A percentile compares a stretch with the other conserved stretches of the same genome.
Conservation (phyloP, 2,888 invertebrate genomes). For the Drosophila anceps region DNA sequence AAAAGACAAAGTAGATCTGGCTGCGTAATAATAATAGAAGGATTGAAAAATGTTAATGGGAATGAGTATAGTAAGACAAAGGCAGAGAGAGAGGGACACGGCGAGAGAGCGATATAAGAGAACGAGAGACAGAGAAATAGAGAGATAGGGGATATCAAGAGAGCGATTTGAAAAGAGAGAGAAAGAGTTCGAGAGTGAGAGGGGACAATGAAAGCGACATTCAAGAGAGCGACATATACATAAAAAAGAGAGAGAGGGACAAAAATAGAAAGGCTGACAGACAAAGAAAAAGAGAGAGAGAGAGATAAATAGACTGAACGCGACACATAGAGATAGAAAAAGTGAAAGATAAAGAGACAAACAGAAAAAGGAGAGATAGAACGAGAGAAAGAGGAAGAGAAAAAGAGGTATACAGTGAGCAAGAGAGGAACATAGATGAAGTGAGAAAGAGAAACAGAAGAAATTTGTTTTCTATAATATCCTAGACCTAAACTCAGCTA, state of each 20-base stretch:
- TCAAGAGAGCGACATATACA: no score
- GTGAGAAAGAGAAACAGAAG: not conserved
- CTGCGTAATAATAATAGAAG: not conserved
- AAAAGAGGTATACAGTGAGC: no score
- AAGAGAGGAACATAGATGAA: not conserved
- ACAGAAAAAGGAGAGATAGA: rapidly evolving
- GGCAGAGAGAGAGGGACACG: not conserved
- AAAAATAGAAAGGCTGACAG: not conserved
- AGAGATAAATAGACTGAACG: no score
- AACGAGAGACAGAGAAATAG: not conserved
- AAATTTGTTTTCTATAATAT: no score
- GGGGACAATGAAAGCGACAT: not conserved
- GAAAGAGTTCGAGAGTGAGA: not conserved
- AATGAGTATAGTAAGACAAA: no score
- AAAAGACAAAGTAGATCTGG: not conserved
- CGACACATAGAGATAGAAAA: no score
- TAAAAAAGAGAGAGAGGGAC: not conserved
- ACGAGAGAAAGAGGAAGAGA: not conserved
- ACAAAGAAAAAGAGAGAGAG: not conserved
- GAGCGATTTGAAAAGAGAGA: not conserved
- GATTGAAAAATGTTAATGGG: not conserved
- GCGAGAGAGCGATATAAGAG: not conserved
- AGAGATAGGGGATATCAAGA: not conserved
- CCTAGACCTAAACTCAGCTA: no score
- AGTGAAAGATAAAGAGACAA: not conserved